Percentiles rank a stretch among this genome's conserved stretches.
Evolutionary conservation across 1,140 invertebrate genomes (phyloP).

Genomic region (Drosophila rhopaloa): DNA sequence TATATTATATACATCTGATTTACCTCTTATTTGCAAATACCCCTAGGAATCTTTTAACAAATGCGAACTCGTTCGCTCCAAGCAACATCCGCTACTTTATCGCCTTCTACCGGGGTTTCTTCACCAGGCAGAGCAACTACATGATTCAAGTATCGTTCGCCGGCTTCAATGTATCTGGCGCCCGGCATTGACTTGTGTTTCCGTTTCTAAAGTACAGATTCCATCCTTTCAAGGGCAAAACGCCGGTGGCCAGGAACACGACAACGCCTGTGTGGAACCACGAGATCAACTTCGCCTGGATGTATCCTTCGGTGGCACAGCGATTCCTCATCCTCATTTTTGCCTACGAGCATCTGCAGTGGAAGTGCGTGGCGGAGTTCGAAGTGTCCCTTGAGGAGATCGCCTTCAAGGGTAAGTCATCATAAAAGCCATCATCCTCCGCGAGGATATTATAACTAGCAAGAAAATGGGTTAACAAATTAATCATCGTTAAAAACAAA

Average conservation of each 20-base stretch:
- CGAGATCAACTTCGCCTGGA: conserved; percentile 84
- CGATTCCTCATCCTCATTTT: conserved; percentile 84
- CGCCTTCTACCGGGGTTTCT: conserved; percentile 63
- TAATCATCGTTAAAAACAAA: too few relatives aligned
- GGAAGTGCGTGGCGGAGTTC: conserved; percentile 69
- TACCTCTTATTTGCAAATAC: neutral
- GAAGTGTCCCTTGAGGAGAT: conserved; percentile 84
- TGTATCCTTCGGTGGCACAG: conserved; percentile 85
- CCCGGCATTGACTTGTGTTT: conserved; percentile 43
- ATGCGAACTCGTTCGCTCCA: conserved; percentile 28
- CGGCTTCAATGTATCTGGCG: conserved; percentile 67
- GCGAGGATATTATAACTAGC: too few relatives aligned
- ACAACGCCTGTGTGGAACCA: conserved; percentile 85
- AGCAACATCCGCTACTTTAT: conserved; percentile 78
- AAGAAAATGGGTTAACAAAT: too few relatives aligned
- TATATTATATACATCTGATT: neutral
- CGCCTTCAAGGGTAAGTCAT: conserved; percentile 62
- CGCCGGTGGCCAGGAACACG: conserved; percentile 75
- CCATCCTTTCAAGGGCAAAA: conserved; percentile 84
- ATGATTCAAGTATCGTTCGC: conserved; percentile 84
- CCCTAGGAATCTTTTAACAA: conserved; percentile 89
- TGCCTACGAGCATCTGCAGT: conserved; percentile 60
- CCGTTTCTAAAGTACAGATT: conserved; percentile 65
- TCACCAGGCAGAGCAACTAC: conserved; percentile 69
- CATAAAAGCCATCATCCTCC: too few relatives aligned